A percentile compares a stretch with the other conserved stretches of the same genome.
phyloP scores from a whole-genome alignment of 2,888 invertebrate genomes.

The Oscheius sp. region DNA sequence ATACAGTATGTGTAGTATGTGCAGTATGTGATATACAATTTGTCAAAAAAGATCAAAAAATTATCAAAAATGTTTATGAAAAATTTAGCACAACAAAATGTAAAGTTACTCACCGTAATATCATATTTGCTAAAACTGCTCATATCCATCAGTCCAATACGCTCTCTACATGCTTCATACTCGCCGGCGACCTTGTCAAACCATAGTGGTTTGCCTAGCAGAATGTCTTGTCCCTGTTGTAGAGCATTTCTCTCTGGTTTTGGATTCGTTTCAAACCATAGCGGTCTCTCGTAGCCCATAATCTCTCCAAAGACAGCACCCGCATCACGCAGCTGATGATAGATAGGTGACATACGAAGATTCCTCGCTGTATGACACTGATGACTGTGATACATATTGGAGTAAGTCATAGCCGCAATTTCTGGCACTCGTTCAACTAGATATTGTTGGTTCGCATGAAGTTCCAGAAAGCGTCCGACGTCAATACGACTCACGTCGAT shows the following conservation, averaged over 20 bases:
- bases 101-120: slow-evolving; percentile 84
- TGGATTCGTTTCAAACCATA: slow-evolving; percentile 81
- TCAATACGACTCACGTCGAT: slow-evolving; percentile 86
- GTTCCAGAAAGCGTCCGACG: slow-evolving; percentile 86
- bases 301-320: slow-evolving; percentile 95
- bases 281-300: slow-evolving; percentile 95
- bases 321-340: slow-evolving; percentile 86
- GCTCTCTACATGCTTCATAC: slow-evolving; percentile 91
- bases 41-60: neutral
- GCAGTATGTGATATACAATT: too few relatives aligned
- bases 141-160: slow-evolving; percentile 91
- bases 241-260: slow-evolving; percentile 44
- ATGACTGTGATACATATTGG: slow-evolving; percentile 79
- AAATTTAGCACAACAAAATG: too few relatives aligned
- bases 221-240: slow-evolving; percentile 80
- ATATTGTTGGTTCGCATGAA: slow-evolving; percentile 93
- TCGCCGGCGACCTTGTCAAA: slow-evolving; percentile 79
- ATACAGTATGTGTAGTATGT: too few relatives aligned
- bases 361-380: slow-evolving; percentile 82
- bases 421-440: slow-evolving; percentile 88
- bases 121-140: slow-evolving; percentile 96
- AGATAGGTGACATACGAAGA: slow-evolving; percentile 91
- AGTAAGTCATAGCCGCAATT: slow-evolving; percentile 77
- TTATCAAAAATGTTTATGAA: slow-evolving; percentile 1
- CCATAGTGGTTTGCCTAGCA: slow-evolving; percentile 92